Base-by-base conservation (phyloP, 2,888 invertebrate genomes). In the Dasypogon diadema region DNA sequence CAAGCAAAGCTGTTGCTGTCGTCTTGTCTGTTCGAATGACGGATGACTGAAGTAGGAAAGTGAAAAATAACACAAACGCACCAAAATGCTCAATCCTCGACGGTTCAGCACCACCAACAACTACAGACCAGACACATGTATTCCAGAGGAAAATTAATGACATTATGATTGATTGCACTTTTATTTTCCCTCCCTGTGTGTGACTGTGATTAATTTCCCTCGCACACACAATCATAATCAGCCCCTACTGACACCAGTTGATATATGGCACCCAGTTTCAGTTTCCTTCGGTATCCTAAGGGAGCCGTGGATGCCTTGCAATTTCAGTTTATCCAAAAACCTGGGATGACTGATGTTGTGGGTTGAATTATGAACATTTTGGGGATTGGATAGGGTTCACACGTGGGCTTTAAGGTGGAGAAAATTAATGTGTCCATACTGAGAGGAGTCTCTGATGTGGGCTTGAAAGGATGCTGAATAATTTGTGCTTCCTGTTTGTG, bases 1-100 rank as follows among this genome's bases (percentile, higher is more conserved):
- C 56, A 58, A 74, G 73, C 56, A 74, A 74, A 74, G 73, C 73
- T 74, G 73, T 74, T 74, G 46, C 73, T 74, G 73, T 74, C 73
- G 42, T 74, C 73, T 74, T 74, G 73, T 74, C 73, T 74, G 46
- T 34, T 58, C 26, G 46, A 58, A 74, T 74, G 73, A 74, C 73
- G 56, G 73, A 74, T 74, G 73, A 56, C 73, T 74, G 73, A 58
- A 74, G 54, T 54, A 54, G 70, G 18, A 30, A 54, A 51, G 70
- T 70, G 70, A 70, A 70, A 70, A 70, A 70, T 70, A 70, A 54
- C 70, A 70, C 70, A 30, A 54, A 54, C 54, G 54, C 70, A 54
- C 8, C 18, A 54, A 2, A 14, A 42, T 42, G 42, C 42, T 42
- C 42, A 42, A 42, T 8, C 30, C 63, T 42, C 37, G 42, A 42